phyloP scores from a whole-genome alignment of 37 sponge, comb jelly and placozoan genomes.

The Chondrilla cf. caribensis region DNA sequence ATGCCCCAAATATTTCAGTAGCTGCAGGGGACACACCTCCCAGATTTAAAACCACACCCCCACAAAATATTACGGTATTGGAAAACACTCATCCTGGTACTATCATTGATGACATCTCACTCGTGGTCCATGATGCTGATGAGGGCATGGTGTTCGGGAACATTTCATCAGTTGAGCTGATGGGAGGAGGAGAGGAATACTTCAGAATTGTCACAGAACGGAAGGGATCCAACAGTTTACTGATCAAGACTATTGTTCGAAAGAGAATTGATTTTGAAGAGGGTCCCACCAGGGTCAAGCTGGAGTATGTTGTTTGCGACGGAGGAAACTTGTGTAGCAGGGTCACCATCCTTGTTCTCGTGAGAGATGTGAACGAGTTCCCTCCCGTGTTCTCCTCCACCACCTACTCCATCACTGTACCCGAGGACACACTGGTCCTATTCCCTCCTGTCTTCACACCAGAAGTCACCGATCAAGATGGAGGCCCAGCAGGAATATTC shows the following conservation, averaged over 20 bases:
- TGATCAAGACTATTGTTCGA: neutral
- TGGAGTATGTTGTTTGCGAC: neutral
- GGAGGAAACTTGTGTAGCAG: neutral
- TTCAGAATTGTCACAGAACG: no score
- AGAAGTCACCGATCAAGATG: slow-evolving; percentile 40
- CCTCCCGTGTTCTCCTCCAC: slow-evolving; percentile 25
- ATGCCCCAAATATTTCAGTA: slow-evolving; percentile 25
- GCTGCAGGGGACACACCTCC: neutral
- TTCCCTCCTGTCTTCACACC: neutral
- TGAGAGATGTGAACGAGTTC: slow-evolving; percentile 46
- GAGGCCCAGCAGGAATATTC: slow-evolving; percentile 37
- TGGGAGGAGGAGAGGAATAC: neutral
- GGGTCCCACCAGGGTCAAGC: neutral
- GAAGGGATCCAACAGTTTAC: neutral
- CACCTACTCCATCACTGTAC: slow-evolving; percentile 16
- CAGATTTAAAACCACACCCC: neutral
- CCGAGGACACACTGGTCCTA: slow-evolving; percentile 21
- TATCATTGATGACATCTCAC: neutral
- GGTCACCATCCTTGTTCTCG: slow-evolving; percentile 37
- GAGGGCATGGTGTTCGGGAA: neutral
- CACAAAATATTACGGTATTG: neutral
- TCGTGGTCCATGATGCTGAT: neutral
- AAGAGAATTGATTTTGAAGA: neutral
- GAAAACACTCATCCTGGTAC: slow-evolving; percentile 20
- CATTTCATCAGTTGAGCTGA: neutral